These are phyloP conservation scores for Halocaridina rubra DNA, from an alignment of 2,888 invertebrate species.

Conservation along the genomic window DNA sequence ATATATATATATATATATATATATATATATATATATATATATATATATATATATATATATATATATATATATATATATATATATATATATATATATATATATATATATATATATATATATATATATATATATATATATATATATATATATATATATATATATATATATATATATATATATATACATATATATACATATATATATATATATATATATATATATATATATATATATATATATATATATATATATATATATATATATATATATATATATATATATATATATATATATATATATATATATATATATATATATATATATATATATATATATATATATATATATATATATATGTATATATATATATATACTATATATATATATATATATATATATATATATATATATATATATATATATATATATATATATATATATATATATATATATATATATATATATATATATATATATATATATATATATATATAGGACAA, in stretches of 20 bases:
- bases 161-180: background rate
- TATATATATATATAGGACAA: too few species aligned
- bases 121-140: background rate
- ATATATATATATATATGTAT: too few species aligned
- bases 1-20: constrained; percentile 4
- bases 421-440: too few species aligned
- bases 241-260: background rate
- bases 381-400: too few species aligned
- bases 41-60: constrained; percentile 4
- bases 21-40: background rate
- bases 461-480: too few species aligned
- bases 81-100: background rate
- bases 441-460: too few species aligned
- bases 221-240: background rate
- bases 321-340: too few species aligned
- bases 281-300: too few species aligned
- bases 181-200: background rate
- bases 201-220: background rate
- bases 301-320: too few species aligned
- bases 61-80: constrained; percentile 4
- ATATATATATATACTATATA: too few species aligned
- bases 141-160: background rate
- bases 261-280: too few species aligned
- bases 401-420: too few species aligned
- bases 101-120: background rate